phyloP scores from a whole-genome alignment of 2,113 vertebrate species.

The Macquaria ambigua region DNA sequence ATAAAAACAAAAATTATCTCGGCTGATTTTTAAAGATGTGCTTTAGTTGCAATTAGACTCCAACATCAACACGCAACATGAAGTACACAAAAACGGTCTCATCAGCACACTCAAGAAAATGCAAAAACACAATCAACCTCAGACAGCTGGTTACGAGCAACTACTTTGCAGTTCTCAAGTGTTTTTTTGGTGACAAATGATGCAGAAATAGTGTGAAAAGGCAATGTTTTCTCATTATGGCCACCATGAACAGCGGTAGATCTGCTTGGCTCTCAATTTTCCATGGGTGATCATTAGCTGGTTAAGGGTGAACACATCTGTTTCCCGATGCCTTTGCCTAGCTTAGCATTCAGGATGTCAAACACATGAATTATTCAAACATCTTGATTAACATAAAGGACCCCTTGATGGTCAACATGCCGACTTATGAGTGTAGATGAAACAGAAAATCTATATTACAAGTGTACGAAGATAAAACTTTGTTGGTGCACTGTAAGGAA shows the following conservation, averaged over 20 bases:
- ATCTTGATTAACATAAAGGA: conserved; percentile 65
- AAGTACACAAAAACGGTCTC: conserved; percentile 21
- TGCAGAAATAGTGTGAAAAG: conserved; percentile 61
- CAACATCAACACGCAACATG: conserved; percentile 8
- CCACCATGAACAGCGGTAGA: conserved; percentile 17
- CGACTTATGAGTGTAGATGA: conserved; percentile 49
- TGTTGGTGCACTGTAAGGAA: neutral
- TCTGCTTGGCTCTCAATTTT: conserved; percentile 49
- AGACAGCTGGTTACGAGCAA: conserved; percentile 65
- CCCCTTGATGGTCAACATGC: conserved; percentile 52
- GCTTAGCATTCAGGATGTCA: conserved; percentile 49
- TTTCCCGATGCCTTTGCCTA: conserved; percentile 46
- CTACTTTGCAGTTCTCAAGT: conserved; percentile 57
- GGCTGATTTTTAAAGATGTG: conserved; percentile 24
- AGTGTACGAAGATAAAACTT: conserved; percentile 24
- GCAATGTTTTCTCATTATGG: conserved; percentile 58
- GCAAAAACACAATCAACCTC: conserved; percentile 52
- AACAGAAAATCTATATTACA: conserved; percentile 46
- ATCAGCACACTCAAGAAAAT: conserved; percentile 43
- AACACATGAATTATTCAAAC: conserved; percentile 73
- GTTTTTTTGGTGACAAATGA: conserved; percentile 62
- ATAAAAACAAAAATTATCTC: conserved; percentile 18
- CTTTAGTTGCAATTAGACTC: conserved; percentile 32
- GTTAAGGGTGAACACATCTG: conserved; percentile 72
- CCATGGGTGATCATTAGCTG: conserved; percentile 59